phyloP scores from a whole-genome alignment of 2,888 invertebrate species.

The Campopleginae sp. region DNA sequence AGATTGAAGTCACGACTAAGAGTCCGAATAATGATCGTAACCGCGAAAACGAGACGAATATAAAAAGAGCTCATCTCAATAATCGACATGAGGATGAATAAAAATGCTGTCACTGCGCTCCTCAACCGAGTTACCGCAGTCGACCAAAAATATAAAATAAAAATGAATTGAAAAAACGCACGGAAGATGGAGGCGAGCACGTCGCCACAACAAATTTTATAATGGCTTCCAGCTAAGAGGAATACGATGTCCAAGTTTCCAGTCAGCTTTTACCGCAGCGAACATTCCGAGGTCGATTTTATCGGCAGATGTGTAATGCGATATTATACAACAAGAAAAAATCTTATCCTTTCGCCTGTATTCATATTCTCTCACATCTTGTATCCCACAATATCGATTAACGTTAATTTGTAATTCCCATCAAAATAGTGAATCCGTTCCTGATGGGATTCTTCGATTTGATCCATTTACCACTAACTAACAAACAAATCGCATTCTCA shows the following conservation, averaged over 20 bases:
- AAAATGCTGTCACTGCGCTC: constrained; percentile 17
- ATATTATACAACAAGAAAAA: constrained; percentile 10
- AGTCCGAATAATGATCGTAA: constrained; percentile 63
- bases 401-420: neutral
- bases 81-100: constrained; percentile 54
- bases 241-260: constrained; percentile 34
- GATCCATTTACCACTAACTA: neutral
- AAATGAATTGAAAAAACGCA: constrained; percentile 20
- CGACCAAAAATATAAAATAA: neutral
- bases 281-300: constrained; percentile 22
- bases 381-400: neutral
- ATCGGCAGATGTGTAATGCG: constrained; percentile 12
- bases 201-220: constrained; percentile 18
- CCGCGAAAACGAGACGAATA: constrained; percentile 53
- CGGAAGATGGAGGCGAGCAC: constrained; percentile 32
- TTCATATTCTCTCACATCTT: neutral
- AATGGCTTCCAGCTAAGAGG: constrained; percentile 28
- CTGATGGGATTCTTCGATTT: constrained; percentile 23
- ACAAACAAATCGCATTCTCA: constrained; percentile 47
- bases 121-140: neutral
- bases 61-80: constrained; percentile 53
- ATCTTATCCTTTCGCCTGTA: neutral
- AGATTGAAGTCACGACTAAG: constrained; percentile 48
- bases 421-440: neutral
- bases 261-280: constrained; percentile 25